phyloP scores from a whole-genome alignment of 1,140 invertebrate species.

The Ptiloglossa arizonensis region DNA sequence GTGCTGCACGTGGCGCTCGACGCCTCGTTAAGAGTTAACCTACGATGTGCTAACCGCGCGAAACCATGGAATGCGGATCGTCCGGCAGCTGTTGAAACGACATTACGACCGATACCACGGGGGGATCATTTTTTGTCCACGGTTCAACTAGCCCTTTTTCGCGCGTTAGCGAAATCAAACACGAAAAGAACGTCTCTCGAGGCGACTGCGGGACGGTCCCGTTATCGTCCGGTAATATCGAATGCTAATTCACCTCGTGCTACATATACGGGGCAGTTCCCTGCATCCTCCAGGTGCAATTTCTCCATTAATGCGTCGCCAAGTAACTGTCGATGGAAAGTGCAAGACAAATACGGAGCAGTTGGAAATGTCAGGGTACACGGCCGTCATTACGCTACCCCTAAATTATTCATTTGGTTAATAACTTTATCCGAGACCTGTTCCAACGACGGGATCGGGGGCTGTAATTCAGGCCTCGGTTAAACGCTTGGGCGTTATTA shows the following conservation, averaged over 20 bases:
- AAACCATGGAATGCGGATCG: constrained; percentile 57
- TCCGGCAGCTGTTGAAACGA: constrained; percentile 50
- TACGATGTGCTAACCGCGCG: constrained; percentile 53
- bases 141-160: constrained; percentile 35
- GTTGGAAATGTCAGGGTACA: constrained; percentile 24
- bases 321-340: constrained; percentile 35
- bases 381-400: background rate
- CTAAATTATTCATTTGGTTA: constrained; percentile 30
- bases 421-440: constrained; percentile 29
- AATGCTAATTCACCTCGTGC: constrained; percentile 48
- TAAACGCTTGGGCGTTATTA: background rate
- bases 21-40: constrained; percentile 49
- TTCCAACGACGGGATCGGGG: background rate
- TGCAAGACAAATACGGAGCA: constrained; percentile 40
- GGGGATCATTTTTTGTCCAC: constrained; percentile 29
- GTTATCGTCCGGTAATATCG: constrained; percentile 44
- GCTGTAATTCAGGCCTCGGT: background rate
- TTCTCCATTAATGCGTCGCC: constrained; percentile 56
- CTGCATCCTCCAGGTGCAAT: constrained; percentile 46
- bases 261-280: constrained; percentile 33
- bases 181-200: background rate
- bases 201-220: constrained; percentile 1
- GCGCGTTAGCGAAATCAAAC: constrained; percentile 37
- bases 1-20: constrained; percentile 41
- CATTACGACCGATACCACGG: constrained; percentile 15